Base-by-base conservation (phyloP, 2,888 invertebrate genomes). In the Dilophus febrilis region DNA sequence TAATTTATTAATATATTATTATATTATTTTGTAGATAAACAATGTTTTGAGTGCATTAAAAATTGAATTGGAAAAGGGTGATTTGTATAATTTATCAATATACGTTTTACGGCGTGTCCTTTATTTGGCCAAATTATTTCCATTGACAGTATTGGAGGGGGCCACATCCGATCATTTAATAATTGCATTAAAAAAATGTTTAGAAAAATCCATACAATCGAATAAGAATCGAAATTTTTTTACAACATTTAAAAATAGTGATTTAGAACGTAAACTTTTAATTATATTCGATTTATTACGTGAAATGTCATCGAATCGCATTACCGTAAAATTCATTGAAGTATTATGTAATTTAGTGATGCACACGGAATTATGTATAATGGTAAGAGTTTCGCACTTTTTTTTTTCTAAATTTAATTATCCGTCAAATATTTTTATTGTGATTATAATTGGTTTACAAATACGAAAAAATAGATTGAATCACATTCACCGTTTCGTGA, bases 131-230 rank as follows among this genome's bases (percentile, higher is more conserved):
- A 90, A 91, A 58, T 66, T 97, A 14, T 95, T 95, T 58, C 94
- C 95, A 0, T 78, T 85, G 35, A 85, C 86, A 22, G 95, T 95
- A 57, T 91, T 87, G 50, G 94, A 95, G 53, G 91, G 88, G 51
- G 67, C 94, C n/a, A n/a, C n/a, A 2, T 94, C 92, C 56, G 92
- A 94, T 51, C 91, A 92, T 57, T 64, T 97, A 22, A 58, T 92
- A 47, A 84, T 86, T 47, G 78, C 91, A 49, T 65, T 94, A 47
- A 82, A 80, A 53, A 85, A 90, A 55, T 70, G 91, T 50, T 61
- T 94, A 41, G 90, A 94, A 59, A 78, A 77, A 50, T 79, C 77
- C 18, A 77, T 81, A 44, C 72, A 74, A 44, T 70, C 75, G 3
- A 77, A 79, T 51, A 78, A 81, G 61, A 67, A 66, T 44, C 62